phyloP scores from a whole-genome alignment of 2,888 invertebrate species.

The Pherbina coryleti region DNA sequence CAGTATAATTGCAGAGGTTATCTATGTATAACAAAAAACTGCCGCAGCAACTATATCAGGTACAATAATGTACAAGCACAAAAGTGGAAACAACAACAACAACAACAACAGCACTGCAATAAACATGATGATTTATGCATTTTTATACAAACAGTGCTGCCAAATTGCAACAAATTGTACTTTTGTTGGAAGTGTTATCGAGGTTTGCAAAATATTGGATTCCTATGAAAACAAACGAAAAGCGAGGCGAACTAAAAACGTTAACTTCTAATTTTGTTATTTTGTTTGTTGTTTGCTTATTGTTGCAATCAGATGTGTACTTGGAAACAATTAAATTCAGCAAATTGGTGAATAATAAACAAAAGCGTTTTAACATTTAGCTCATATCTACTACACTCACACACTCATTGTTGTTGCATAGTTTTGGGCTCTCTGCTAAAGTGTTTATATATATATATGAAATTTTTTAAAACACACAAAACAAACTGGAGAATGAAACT shows the following conservation, averaged over 20 bases:
- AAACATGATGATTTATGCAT: constrained; percentile 16
- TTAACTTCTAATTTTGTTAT: neutral
- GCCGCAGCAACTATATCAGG: neutral
- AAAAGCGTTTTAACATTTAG: neutral
- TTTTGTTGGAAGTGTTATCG: neutral
- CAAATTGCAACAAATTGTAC: constrained; percentile 6
- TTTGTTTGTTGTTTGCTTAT: neutral
- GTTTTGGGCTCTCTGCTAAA: neutral
- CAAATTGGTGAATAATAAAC: constrained; percentile 24
- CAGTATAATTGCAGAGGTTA: too few relatives aligned
- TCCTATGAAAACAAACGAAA: neutral
- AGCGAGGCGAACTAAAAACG: neutral
- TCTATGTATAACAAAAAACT: too few relatives aligned
- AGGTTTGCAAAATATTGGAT: neutral
- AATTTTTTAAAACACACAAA: neutral
- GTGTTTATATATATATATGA: neutral
- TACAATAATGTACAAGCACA: neutral
- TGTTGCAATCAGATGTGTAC: constrained; percentile 24
- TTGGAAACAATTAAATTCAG: constrained; percentile 25
- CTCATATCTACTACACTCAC: too few relatives aligned
- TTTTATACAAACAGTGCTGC: constrained; percentile 3
- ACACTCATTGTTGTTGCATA: neutral
- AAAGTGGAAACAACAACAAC: neutral
- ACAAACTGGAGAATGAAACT: neutral
- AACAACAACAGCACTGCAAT: neutral